These are phyloP conservation scores for Tipula vernalis DNA, from an alignment of 2,888 invertebrate species.

Conservation along the genomic window DNA sequence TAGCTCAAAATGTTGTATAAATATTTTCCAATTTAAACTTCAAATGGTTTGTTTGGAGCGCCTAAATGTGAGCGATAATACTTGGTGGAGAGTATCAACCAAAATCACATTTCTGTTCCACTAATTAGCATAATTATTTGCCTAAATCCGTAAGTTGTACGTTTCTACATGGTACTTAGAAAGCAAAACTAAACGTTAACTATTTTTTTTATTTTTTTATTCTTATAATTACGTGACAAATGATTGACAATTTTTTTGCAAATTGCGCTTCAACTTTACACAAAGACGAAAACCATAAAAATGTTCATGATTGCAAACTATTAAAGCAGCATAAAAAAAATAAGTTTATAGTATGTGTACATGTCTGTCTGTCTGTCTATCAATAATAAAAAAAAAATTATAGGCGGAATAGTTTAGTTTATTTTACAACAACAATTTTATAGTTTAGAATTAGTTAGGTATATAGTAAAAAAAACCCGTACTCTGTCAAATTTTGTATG, in stretches of 20 bases:
- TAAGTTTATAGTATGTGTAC: background rate
- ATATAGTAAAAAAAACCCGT: background rate
- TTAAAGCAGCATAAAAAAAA: background rate
- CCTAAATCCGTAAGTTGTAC: background rate
- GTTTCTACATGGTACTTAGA: background rate
- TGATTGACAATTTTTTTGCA: background rate
- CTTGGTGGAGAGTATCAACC: background rate
- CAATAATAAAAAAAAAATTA: background rate
- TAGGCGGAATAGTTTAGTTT: background rate
- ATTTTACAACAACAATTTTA: background rate
- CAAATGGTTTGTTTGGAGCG: background rate
- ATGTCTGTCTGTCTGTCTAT: background rate
- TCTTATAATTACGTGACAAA: background rate
- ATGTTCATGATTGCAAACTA: background rate
- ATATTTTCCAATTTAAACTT: background rate
- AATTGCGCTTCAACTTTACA: background rate
- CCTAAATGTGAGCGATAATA: background rate
- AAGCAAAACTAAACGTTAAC: background rate
- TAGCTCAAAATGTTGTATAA: background rate
- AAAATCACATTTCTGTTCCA: background rate
- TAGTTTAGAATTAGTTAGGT: background rate
- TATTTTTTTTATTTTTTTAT: background rate
- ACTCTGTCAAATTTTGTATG: background rate
- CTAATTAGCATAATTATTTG: background rate
- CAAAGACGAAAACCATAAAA: background rate